Evolutionary conservation across 2,113 vertebrate genomes (phyloP).

Genomic region (Ciconia stormi): DNA sequence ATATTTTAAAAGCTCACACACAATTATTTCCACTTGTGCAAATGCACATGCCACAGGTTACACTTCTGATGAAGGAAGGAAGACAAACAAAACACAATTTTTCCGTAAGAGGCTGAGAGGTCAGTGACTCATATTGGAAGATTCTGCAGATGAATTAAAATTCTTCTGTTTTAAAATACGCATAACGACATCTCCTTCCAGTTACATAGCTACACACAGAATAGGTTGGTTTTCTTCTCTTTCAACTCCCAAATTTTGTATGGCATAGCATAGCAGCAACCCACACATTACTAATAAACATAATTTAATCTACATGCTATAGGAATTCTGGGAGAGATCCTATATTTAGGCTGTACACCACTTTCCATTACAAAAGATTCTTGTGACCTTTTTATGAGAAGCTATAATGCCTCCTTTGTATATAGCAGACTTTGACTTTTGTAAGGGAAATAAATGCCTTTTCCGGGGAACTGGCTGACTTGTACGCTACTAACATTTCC

Average conservation of each 20-base stretch:
- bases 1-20: background rate
- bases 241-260: background rate
- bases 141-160: background rate
- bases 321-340: conserved; percentile 27
- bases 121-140: background rate
- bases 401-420: conserved; percentile 62
- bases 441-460: conserved; percentile 23
- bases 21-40: background rate
- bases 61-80: background rate
- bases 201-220: background rate
- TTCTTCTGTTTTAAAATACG: background rate
- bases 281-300: background rate
- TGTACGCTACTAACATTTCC: background rate
- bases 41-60: background rate
- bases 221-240: background rate
- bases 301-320: background rate
- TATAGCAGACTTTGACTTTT: conserved; percentile 36
- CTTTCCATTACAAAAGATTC: conserved; percentile 51
- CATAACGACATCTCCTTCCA: background rate
- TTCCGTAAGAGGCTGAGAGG: background rate
- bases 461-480: conserved; percentile 21
- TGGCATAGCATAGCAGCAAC: background rate
- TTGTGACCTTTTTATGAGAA: conserved; percentile 53
- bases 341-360: conserved; percentile 40
- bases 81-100: background rate